Evolutionary conservation across 2,113 vertebrate species (phyloP).

Genomic region (Geococcyx californianus): DNA sequence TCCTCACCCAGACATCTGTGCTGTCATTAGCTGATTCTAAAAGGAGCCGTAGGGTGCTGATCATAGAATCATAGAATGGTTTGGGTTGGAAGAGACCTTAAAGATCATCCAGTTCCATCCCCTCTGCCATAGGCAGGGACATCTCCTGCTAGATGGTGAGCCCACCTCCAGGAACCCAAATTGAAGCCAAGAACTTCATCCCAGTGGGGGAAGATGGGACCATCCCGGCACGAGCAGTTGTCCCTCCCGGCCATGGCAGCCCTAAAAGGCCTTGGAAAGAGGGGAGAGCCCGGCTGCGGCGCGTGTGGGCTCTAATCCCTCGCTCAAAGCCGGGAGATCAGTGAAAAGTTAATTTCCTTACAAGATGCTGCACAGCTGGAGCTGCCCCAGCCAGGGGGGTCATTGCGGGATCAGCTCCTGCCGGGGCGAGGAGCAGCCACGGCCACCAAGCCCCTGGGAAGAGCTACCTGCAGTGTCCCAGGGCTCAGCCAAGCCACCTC

Average conservation of each 20-base stretch:
- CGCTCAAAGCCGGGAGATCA: not conserved
- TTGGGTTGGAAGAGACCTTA: too few relatives aligned
- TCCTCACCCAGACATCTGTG: fast-evolving
- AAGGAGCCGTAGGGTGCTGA: not conserved
- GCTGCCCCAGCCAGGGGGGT: not conserved
- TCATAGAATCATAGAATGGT: too few relatives aligned
- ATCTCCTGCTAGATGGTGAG: too few relatives aligned
- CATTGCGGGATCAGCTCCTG: not conserved
- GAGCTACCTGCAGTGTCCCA: fast-evolving
- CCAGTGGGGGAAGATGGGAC: not conserved
- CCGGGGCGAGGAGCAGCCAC: fast-evolving
- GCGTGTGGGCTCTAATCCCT: not conserved
- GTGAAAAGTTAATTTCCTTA: constrained; percentile 61
- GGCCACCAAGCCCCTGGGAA: not conserved
- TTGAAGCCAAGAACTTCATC: not conserved
- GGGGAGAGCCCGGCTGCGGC: fast-evolving
- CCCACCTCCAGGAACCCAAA: not conserved
- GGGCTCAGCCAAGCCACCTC: not conserved
- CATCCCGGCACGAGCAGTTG: not conserved
- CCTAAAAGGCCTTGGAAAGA: not conserved
- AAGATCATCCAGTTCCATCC: too few relatives aligned
- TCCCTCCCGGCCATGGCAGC: not conserved
- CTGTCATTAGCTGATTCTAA: not conserved
- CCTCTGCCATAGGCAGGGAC: too few relatives aligned
- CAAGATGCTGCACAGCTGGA: constrained; percentile 46